Percentiles rank a stretch among this genome's conserved stretches.
Conservation (phyloP, 2,113 vertebrate species). For the Erythrocercus mccallii region DNA sequence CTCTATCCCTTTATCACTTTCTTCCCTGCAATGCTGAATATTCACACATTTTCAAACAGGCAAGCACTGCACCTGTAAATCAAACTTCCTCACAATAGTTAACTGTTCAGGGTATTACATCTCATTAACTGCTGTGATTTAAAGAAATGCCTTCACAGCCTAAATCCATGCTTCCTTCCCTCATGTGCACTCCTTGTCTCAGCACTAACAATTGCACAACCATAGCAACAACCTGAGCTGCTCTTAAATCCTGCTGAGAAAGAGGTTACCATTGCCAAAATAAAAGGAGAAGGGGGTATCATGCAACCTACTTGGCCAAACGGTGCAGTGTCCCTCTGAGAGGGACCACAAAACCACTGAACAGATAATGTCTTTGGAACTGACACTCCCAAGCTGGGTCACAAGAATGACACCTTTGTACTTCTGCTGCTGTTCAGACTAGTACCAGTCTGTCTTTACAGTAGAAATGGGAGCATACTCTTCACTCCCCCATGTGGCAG, state of each 20-base stretch:
- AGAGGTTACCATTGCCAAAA: neutral
- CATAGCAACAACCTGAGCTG: neutral
- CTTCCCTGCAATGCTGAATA: neutral
- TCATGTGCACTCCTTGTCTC: neutral
- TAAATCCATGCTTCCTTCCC: neutral
- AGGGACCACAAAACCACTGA: neutral
- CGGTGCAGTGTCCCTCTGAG: neutral
- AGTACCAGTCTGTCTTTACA: neutral
- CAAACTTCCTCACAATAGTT: neutral
- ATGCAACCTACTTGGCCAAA: neutral
- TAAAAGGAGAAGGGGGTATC: neutral
- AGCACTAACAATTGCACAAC: neutral
- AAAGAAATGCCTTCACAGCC: neutral
- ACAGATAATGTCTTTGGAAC: neutral
- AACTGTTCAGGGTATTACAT: neutral
- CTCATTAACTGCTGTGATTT: neutral
- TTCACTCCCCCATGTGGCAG: neutral
- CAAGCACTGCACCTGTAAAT: neutral
- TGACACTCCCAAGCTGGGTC: fast-evolving
- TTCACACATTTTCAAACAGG: neutral
- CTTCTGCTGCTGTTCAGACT: neutral
- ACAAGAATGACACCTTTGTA: neutral
- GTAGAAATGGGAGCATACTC: neutral
- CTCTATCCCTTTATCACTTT: neutral
- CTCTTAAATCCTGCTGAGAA: neutral